Percentiles rank a stretch among this genome's conserved stretches.
Evolutionary conservation across 2,797 vertebrate species (phyloP).

Genomic region (Mormyrops boulengeri): DNA sequence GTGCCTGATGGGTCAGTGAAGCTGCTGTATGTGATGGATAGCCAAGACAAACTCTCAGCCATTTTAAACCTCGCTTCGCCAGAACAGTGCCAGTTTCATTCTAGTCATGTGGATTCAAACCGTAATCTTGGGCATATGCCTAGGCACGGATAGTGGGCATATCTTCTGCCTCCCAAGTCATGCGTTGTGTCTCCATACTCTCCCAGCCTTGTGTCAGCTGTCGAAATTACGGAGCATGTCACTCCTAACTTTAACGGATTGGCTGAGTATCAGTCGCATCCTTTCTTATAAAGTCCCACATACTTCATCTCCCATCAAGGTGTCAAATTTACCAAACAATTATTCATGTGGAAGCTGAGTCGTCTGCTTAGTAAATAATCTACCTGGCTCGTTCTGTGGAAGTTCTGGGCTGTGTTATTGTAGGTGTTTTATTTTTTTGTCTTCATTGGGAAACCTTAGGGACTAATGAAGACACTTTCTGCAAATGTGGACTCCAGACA

Average conservation of each 20-base stretch:
- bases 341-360: neutral
- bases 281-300: conserved; percentile 21
- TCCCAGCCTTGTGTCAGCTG: neutral
- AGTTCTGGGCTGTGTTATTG: neutral
- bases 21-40: neutral
- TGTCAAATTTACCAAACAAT: neutral
- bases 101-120: neutral
- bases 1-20: neutral
- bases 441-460: neutral
- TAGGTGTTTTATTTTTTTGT: neutral
- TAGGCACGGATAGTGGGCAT: neutral
- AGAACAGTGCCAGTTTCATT: neutral
- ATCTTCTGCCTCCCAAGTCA: neutral
- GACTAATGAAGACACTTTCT: conserved; percentile 46
- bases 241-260: neutral
- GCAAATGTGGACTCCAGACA: conserved; percentile 34
- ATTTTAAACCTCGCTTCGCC: neutral
- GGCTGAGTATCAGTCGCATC: neutral
- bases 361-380: neutral
- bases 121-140: neutral
- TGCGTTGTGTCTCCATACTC: neutral
- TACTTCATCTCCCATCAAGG: conserved; percentile 19
- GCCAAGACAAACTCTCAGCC: neutral
- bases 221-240: neutral
- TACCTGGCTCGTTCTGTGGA: neutral